These are phyloP conservation scores for Drosophila sordidula DNA, from an alignment of 2,888 invertebrate genomes.

Conservation along the genomic window DNA sequence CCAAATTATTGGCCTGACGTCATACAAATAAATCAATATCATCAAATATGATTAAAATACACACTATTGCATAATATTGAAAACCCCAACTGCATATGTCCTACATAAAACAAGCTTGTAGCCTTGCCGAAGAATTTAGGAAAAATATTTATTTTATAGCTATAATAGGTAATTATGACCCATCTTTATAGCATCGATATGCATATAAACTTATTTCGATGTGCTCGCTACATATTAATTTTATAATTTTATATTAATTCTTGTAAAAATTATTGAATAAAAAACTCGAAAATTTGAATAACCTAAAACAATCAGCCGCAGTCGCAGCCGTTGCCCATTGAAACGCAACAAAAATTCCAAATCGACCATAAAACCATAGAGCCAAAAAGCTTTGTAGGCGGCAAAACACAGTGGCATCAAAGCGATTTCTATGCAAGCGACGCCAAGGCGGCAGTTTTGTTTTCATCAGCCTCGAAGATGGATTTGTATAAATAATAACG, in stretches of 20 bases:
- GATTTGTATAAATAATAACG: constrained; percentile 80
- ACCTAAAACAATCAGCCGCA: constrained; percentile 62
- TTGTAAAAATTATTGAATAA: constrained; percentile 77
- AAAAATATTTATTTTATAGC: constrained; percentile 52
- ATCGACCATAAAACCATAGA: constrained; percentile 65
- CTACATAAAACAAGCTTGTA: constrained; percentile 70
- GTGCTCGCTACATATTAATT: constrained; percentile 73
- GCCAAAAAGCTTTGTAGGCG: constrained; percentile 73
- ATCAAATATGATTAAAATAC: constrained; percentile 36
- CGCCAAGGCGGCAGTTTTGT: constrained; percentile 64
- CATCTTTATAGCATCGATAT: constrained; percentile 63
- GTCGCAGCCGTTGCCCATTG: constrained; percentile 52
- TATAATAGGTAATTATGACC: constrained; percentile 70
- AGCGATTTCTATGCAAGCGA: constrained; percentile 67
- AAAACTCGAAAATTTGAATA: constrained; percentile 74
- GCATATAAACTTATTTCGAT: constrained; percentile 59
- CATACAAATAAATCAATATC: constrained; percentile 61
- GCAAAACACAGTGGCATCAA: constrained; percentile 76
- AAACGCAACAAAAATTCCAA: constrained; percentile 75
- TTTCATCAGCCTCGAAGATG: constrained; percentile 73
- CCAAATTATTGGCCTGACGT: constrained; percentile 41
- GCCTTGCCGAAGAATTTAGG: constrained; percentile 72
- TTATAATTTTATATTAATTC: constrained; percentile 76
- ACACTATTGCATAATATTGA: constrained; percentile 23
- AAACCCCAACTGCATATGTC: constrained; percentile 54